Conservation (phyloP, 2,113 vertebrate species). For the Tupaia tana region DNA sequence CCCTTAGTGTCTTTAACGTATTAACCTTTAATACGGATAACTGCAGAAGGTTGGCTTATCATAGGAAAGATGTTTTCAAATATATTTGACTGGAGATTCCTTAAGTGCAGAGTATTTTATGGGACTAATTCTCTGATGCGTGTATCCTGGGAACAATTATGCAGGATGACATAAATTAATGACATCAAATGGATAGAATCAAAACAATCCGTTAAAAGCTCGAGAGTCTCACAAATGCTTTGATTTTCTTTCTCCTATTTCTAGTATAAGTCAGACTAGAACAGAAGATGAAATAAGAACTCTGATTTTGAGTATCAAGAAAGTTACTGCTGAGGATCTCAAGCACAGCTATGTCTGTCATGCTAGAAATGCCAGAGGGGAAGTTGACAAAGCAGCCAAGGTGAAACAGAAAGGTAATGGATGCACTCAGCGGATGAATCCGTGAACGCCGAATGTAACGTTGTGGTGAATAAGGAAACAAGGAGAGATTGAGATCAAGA, state of each 20-base stretch:
- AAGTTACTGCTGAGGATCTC: constrained; percentile 88
- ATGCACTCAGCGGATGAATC: neutral
- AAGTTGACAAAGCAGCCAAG: constrained; percentile 76
- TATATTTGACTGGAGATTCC: neutral
- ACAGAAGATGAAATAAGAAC: constrained; percentile 83
- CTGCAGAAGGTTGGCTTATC: neutral
- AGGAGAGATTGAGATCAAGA: neutral
- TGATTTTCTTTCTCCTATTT: constrained; percentile 56
- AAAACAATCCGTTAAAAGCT: neutral
- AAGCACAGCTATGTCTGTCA: constrained; percentile 90
- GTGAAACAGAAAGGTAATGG: constrained; percentile 88
- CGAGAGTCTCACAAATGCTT: neutral
- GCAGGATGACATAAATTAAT: neutral
- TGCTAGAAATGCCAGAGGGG: constrained; percentile 85
- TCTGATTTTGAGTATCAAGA: constrained; percentile 84
- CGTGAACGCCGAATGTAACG: neutral
- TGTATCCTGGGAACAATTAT: neutral
- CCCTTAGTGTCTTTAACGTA: neutral
- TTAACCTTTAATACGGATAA: neutral
- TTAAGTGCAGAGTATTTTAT: neutral
- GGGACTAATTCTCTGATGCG: neutral
- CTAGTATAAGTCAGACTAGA: constrained; percentile 71
- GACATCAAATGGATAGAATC: neutral
- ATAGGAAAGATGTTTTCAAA: neutral
- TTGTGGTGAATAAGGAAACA: neutral